These are phyloP conservation scores for Carlito syrichta DNA, from an alignment of 2,113 vertebrate genomes.

Conservation along the genomic window DNA sequence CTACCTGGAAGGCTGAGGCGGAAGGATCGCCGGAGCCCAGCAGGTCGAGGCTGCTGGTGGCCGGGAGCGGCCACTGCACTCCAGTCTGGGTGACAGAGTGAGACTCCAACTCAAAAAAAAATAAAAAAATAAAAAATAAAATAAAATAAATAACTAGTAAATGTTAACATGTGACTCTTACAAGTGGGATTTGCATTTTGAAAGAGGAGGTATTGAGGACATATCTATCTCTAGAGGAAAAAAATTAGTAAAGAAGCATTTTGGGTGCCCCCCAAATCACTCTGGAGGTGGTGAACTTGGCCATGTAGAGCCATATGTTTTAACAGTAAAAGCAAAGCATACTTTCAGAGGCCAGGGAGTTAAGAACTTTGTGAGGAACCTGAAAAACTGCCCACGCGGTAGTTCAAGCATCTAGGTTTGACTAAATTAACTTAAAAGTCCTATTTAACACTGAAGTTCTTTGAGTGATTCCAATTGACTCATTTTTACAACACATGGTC, in stretches of 20 bases:
- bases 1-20: too few relatives aligned
- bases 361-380: constrained; percentile 11
- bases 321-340: constrained; percentile 10
- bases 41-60: too few relatives aligned
- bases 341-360: background rate
- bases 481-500: background rate
- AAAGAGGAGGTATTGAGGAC: background rate
- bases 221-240: background rate
- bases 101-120: too few relatives aligned
- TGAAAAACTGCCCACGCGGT: background rate
- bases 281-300: background rate
- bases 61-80: too few relatives aligned
- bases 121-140: too few relatives aligned
- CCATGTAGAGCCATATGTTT: background rate
- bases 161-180: background rate
- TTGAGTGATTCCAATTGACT: background rate
- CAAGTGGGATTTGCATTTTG: background rate
- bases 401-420: constrained; percentile 18
- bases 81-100: too few relatives aligned
- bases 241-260: background rate
- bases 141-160: constrained; percentile 39
- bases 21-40: too few relatives aligned
- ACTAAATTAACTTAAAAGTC: constrained; percentile 31
- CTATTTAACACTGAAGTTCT: constrained; percentile 6
- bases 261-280: background rate